Evolutionary conservation across 2,888 invertebrate species (phyloP).

Genomic region (Conops quadrifasciatus): DNA sequence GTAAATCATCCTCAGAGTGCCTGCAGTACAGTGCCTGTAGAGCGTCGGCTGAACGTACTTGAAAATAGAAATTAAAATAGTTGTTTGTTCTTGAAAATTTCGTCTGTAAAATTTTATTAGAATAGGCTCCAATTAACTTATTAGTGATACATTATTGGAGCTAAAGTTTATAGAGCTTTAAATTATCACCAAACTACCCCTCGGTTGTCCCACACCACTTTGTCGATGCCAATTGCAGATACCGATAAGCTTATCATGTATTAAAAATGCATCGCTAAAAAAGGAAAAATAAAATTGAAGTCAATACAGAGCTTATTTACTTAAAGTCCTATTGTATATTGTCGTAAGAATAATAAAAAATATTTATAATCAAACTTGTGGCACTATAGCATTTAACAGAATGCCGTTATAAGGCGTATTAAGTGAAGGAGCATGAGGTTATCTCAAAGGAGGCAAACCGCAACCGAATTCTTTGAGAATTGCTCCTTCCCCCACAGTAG

Average conservation of each 20-base stretch:
- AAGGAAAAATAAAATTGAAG: not conserved
- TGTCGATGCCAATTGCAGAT: not conserved
- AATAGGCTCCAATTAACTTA: not conserved
- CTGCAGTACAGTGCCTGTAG: not conserved
- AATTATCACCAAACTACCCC: too few species aligned
- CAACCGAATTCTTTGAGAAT: too few species aligned
- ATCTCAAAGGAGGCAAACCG: too few species aligned
- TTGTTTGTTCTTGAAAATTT: too few species aligned
- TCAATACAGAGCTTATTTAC: not conserved
- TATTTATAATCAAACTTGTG: too few species aligned
- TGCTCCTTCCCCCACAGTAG: too few species aligned
- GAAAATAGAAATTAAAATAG: too few species aligned
- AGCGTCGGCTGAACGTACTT: not conserved
- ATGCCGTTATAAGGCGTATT: too few species aligned
- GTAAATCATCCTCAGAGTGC: not conserved
- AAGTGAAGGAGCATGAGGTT: too few species aligned
- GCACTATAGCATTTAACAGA: too few species aligned
- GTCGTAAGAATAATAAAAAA: too few species aligned
- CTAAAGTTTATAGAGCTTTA: not conserved
- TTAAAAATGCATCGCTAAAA: constrained; percentile 7
- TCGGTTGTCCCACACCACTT: not conserved
- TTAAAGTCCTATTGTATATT: not conserved
- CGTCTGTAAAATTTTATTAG: not conserved
- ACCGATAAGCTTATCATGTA: constrained; percentile 28
- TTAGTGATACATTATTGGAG: not conserved